phyloP scores from a whole-genome alignment of 2,888 invertebrate species.

The Conops quadrifasciatus region DNA sequence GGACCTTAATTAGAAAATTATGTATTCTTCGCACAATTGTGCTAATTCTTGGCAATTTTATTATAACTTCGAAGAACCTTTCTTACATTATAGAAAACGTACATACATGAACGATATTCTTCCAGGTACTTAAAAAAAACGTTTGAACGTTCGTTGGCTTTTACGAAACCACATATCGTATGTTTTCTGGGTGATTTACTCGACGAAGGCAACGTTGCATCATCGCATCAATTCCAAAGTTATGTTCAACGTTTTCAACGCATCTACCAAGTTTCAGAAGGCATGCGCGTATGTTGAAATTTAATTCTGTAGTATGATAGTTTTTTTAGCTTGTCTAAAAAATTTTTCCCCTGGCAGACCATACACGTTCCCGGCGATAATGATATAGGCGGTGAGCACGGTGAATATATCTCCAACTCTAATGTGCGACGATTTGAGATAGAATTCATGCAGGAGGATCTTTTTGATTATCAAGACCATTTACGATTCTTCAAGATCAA shows the following conservation, averaged over 20 bases:
- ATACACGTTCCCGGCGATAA: conserved; percentile 95
- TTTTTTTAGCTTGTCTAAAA: too few relatives aligned
- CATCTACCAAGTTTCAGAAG: conserved; percentile 66
- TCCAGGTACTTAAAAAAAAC: conserved; percentile 79
- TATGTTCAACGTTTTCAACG: conserved; percentile 79
- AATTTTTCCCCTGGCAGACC: conserved; percentile 67
- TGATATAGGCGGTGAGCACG: conserved; percentile 94
- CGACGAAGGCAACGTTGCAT: conserved; percentile 90
- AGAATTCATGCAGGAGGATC: conserved; percentile 76
- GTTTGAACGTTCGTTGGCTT: conserved; percentile 75
- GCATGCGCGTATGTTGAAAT: conserved; percentile 47
- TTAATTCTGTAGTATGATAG: not conserved
- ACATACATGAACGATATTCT: not conserved
- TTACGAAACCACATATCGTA: conserved; percentile 83
- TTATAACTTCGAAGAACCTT: too few relatives aligned
- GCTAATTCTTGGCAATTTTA: too few relatives aligned
- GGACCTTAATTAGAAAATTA: too few relatives aligned
- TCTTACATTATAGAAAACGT: too few relatives aligned
- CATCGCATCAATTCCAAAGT: conserved; percentile 73
- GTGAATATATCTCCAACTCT: conserved; percentile 71
- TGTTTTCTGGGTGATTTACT: conserved; percentile 93
- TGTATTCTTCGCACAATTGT: too few relatives aligned
- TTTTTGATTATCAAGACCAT: conserved; percentile 69
- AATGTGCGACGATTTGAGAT: conserved; percentile 78
- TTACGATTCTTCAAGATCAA: conserved; percentile 80